Evolutionary conservation across 2,113 vertebrate genomes (phyloP), one percentile per base, ranked within the genome.

Genomic region (Pampusana beccarii): DNA sequence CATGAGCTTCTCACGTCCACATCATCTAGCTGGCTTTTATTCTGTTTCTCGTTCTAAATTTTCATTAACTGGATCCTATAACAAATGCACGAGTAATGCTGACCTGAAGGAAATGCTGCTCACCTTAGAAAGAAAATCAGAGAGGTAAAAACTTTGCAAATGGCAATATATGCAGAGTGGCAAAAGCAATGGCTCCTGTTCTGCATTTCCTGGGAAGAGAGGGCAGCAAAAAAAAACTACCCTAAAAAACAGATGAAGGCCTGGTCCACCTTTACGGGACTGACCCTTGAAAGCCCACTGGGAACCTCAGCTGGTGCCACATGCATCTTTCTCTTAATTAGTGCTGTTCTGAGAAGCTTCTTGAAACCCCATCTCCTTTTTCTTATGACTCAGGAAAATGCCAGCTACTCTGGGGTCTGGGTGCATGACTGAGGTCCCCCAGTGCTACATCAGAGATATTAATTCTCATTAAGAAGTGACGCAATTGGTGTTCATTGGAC

Each of bases 391-490:
- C 74, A 42, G 67, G 53, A 28, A 94, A 95, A 93, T 62, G 38
- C 57, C 89, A 95, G 58, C 65, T 77, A 29, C 88, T 86, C 88
- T 44, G 65, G 33, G 73, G 48, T 79, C 88, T 67, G 26, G 57
- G 75, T 44, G 65, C 54, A 51, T 1, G 20, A 28, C 86, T 75
- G 69, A 94, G 88, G 60, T 92, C 77, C 72, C 80, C 78, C 44
- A 50, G 58, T 54, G 66, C 80, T 50, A 3, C 77, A 38, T 57
- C 77, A 93, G 80, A 58, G 65, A 19, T 79, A 85, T 92, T 87
- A 91, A 96, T 95, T 95, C 89, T 95, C 88, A 87, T 93, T 96
- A 96, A 62, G 72, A 26, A 53, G 16, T 81, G 31, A 87, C 24
- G 54, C 58, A 82, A 64, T 61, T 66, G 74, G 17, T 25, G 58